Conservation (phyloP, 2,113 vertebrate genomes). For the Leptosomus discolor region DNA sequence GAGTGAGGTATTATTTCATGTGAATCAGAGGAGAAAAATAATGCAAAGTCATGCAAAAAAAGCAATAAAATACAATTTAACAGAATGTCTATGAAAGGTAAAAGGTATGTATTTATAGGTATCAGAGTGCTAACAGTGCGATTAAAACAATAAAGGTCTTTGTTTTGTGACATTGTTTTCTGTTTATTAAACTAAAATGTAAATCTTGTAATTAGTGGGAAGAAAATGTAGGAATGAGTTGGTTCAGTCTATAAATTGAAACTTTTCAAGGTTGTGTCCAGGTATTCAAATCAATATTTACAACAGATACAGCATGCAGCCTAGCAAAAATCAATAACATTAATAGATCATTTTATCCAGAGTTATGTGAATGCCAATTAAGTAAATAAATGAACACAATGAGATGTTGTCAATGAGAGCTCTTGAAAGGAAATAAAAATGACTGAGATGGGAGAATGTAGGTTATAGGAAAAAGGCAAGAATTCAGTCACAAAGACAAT, state of each 20-base stretch:
- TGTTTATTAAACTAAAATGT: background rate
- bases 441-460: background rate
- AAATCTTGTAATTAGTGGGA: background rate
- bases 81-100: background rate
- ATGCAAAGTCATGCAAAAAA: background rate
- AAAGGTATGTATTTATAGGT: background rate
- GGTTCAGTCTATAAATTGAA: background rate
- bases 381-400: background rate
- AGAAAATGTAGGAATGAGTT: background rate
- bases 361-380: slow-evolving; percentile 50
- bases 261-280: slow-evolving; percentile 40
- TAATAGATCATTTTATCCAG: background rate
- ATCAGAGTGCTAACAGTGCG: background rate
- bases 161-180: background rate
- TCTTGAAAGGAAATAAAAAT: slow-evolving; percentile 21
- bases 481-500: background rate
- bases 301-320: background rate
- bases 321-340: slow-evolving; percentile 22
- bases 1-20: background rate
- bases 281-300: slow-evolving; percentile 13
- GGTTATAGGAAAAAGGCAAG: background rate
- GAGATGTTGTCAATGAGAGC: background rate
- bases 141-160: background rate
- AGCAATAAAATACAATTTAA: background rate
- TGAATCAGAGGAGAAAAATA: background rate